Conservation (phyloP, 2,113 vertebrate genomes). For the Nothoprocta perdicaria region DNA sequence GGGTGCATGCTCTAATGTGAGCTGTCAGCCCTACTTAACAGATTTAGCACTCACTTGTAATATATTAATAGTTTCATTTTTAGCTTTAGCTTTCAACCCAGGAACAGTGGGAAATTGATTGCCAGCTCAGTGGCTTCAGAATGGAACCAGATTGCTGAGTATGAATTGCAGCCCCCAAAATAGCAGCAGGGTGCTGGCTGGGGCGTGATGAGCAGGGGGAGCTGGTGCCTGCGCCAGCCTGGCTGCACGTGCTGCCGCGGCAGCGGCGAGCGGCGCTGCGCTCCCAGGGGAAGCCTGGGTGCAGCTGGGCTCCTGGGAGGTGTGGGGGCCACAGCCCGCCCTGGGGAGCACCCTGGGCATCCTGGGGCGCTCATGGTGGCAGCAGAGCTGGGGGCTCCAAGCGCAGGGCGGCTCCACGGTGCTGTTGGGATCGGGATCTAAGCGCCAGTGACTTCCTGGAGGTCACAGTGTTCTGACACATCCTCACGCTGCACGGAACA, state of each 20-base stretch:
- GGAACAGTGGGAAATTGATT: constrained; percentile 68
- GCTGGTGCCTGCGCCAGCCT: background rate
- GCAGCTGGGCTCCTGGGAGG: background rate
- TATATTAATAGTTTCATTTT: constrained; percentile 68
- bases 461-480: background rate
- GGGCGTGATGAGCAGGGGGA: constrained; percentile 34
- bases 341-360: background rate
- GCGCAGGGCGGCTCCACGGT: background rate
- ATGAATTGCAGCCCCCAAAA: constrained; percentile 60
- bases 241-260: background rate
- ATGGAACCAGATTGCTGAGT: constrained; percentile 57
- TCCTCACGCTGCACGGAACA: background rate
- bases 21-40: constrained; percentile 65
- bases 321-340: rapidly evolving
- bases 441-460: background rate
- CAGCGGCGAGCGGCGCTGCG: background rate
- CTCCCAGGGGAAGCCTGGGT: background rate
- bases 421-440: background rate
- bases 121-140: constrained; percentile 54
- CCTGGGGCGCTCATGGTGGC: background rate
- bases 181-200: background rate
- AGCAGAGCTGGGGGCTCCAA: background rate
- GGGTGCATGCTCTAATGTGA: constrained; percentile 54
- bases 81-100: constrained; percentile 56
- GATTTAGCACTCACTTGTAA: constrained; percentile 62